Base-by-base conservation (phyloP, 64 coral and sea anemone genomes). In the Montipora capricornis region DNA sequence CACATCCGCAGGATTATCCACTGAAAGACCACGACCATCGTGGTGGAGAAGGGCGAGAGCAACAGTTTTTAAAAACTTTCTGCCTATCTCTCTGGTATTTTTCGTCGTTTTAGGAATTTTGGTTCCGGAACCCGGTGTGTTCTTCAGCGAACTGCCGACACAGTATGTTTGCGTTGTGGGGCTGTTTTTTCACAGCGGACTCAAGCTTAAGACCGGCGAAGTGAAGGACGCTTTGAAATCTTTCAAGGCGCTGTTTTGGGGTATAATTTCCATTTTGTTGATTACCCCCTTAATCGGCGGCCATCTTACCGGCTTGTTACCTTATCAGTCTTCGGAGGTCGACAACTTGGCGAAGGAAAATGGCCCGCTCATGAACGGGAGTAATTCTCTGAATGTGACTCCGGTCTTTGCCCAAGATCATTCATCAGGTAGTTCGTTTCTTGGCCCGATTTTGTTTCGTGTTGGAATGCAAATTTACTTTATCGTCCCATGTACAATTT, bases 91-190 rank as follows among this genome's bases (percentile, higher is more conserved):
- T 20, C 52, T 95, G 4, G 37, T 92, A 20, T 91, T 95, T 22
- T 77, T 95, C n/a, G 82, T 95, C 14, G 37, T 64, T 8, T 24
- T 95, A 2, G 94, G 94, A 48, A 95, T 92, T n/a, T 66, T 87
- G 9, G 74, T 74, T n/a, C 94, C 94, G 16, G 48, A 91, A 53
- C 94, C 94, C 5, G 94, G 94, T 5, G 75, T 91, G 4, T 95
- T 92, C 77, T 92, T 95, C 49, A 95, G 94, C 89, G 84, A 95
- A 95, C 75, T 89, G 8, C 94, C 94, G 48, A 95, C 94, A 37
- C 94, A 95, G 22, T 95, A 92, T 67, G 78, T 95, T 47, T 95
- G 94, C 53, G 90, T 95, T 5, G 89, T 95, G 15, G 61, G 82
- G 12, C 17, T 95, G 0, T 95, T 95, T 87, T 78, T 92, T 62